Evolutionary conservation across 1,140 invertebrate species (phyloP), one percentile per base, ranked within the genome.

Genomic region (Drosophila teissieri): DNA sequence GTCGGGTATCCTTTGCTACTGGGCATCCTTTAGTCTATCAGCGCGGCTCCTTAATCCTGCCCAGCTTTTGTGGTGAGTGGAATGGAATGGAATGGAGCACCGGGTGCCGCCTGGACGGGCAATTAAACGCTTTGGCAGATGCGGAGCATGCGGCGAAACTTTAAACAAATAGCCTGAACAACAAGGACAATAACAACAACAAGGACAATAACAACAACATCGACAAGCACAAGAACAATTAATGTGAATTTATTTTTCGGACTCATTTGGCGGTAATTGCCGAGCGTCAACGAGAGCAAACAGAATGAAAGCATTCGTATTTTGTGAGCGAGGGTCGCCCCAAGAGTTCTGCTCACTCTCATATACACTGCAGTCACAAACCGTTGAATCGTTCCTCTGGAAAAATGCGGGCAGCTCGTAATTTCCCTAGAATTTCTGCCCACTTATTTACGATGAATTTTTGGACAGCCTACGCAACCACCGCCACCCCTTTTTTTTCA

Each of bases 201-300:
- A 86, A 68, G 70, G 61, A 45, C 75, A 54, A 80, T 68, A 80
- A 80, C 80, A 88, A 89, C 19, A 83, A 82, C 78, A 63, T 83
- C 58, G 69, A 51, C 65, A 86, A 70, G 70, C 62, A 45, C 75
- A 55, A 80, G 73, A 80, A 80, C 80, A 88, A 89, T 88, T 89
- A 88, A 89, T 90, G 84, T 67, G 84, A 80, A 88, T 89, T 88
- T 84, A 88, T 89, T 88, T 84, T 76, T 80, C 85, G 68, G 79
- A 80, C 84, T 84, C 84, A 89, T 88, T 88, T 86, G 70, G 80
- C 79, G 85, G 80, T 88, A 89, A 88, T 88, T 89, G 83, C 80
- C 60, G 56, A 40, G 49, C 74, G 78, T 70, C 68, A 81, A 42
- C 42, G 68, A 55, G 55, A 67, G 56, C 48, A 48, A 51, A 65